A percentile compares a stretch with the other conserved stretches of the same genome.
These are phyloP conservation scores for Philopedon plagiatum DNA, from an alignment of 2,888 invertebrate genomes.

Conservation along the genomic window DNA sequence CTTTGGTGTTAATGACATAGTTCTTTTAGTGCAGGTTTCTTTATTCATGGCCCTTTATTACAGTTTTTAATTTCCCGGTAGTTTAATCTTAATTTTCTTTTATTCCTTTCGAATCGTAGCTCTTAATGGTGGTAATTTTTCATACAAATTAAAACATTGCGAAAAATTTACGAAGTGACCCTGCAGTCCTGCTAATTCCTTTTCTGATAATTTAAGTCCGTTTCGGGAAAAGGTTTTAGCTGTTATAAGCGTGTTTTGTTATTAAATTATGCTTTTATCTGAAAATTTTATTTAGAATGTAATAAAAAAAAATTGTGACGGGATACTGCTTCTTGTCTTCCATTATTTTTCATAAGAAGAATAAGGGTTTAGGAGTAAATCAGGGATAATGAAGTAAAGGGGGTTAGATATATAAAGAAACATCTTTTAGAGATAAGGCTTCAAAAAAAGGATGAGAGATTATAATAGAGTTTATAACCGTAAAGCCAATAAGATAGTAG, in stretches of 20 bases:
- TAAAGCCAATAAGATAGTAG: too few species aligned
- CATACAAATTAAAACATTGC: slow-evolving; percentile 4
- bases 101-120: background rate
- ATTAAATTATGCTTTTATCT: background rate
- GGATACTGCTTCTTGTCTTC: background rate
- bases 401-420: too few species aligned
- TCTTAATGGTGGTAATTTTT: background rate
- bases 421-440: too few species aligned
- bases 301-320: background rate
- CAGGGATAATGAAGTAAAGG: too few species aligned
- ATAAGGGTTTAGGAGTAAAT: background rate
- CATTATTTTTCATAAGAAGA: too few species aligned
- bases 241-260: background rate
- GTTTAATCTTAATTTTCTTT: background rate
- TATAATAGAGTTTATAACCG: too few species aligned
- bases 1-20: too few species aligned
- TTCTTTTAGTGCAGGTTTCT: background rate
- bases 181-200: background rate
- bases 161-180: slow-evolving; percentile 1
- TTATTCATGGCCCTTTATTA: too few species aligned
- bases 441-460: too few species aligned
- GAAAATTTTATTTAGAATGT: background rate
- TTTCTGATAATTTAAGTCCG: background rate
- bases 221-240: background rate
- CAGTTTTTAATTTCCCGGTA: too few species aligned